Conservation (phyloP, 2,113 vertebrate species). For the Bufo gargarizans region DNA sequence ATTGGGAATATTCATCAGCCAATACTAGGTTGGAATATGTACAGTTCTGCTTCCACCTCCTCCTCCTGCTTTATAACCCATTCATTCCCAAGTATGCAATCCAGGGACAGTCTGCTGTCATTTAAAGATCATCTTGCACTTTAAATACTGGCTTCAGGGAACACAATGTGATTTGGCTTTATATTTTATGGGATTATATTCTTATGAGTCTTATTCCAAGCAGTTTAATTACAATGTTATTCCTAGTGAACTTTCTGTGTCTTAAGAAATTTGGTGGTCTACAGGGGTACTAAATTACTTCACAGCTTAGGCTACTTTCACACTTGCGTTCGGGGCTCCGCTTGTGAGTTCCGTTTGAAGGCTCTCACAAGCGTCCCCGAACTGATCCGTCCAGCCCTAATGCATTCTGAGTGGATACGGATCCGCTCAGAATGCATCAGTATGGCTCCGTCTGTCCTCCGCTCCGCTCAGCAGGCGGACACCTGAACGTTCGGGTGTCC, state of each 20-base stretch:
- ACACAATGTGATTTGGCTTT: neutral
- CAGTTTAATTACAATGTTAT: neutral
- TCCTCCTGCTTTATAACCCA: slow-evolving; percentile 26
- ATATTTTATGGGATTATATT: slow-evolving; percentile 11
- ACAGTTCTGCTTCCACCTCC: slow-evolving; percentile 35
- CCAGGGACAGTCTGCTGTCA: neutral
- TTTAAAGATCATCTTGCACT: neutral
- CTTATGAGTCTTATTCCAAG: neutral
- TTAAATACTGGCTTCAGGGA: neutral
- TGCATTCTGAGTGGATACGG: too few species aligned
- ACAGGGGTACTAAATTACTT: neutral
- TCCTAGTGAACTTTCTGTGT: neutral
- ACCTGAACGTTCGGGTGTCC: too few species aligned
- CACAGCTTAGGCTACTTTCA: too few species aligned
- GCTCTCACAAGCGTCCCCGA: too few species aligned
- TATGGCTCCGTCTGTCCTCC: too few species aligned
- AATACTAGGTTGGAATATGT: slow-evolving; percentile 33
- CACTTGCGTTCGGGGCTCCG: too few species aligned
- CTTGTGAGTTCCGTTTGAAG: too few species aligned
- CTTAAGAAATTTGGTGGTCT: neutral
- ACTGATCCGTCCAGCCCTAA: too few species aligned
- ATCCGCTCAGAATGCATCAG: too few species aligned
- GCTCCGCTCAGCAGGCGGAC: too few species aligned
- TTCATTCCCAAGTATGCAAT: slow-evolving; percentile 21
- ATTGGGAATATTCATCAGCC: slow-evolving; percentile 34